Conservation (phyloP, 2,888 invertebrate genomes). For the Fissipunctia ypsillon region DNA sequence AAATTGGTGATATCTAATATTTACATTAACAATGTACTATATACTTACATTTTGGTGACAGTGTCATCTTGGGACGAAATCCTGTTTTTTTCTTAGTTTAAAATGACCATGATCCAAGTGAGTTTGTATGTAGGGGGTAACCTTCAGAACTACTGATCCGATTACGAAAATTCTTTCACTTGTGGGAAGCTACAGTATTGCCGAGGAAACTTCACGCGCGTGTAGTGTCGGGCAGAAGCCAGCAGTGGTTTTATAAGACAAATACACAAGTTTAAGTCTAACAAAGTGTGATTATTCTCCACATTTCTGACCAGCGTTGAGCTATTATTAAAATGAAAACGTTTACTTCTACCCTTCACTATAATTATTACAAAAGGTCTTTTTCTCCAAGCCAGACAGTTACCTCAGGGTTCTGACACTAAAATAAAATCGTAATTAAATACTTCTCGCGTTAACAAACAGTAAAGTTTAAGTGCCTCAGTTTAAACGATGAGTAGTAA, state of each 20-base stretch:
- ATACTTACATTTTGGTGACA: too few relatives aligned
- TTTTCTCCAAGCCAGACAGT: neutral
- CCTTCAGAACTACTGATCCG: neutral
- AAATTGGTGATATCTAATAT: too few relatives aligned
- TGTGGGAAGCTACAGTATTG: neutral
- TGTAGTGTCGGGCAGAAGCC: neutral
- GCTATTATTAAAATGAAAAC: neutral
- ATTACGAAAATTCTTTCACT: neutral
- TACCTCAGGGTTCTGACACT: conserved; percentile 3
- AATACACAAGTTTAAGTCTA: neutral
- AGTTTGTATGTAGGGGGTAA: neutral
- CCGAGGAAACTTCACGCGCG: neutral
- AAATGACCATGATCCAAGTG: too few relatives aligned
- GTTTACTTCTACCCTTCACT: neutral
- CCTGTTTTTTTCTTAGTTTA: too few relatives aligned
- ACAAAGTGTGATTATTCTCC: neutral
- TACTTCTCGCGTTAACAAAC: conserved; percentile 41
- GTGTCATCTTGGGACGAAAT: too few relatives aligned
- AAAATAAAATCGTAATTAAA: conserved; percentile 41
- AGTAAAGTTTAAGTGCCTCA: conserved; percentile 51
- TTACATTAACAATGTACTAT: too few relatives aligned
- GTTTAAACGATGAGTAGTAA: conserved; percentile 52
- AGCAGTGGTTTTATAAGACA: neutral
- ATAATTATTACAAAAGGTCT: neutral
- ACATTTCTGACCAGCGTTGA: neutral